Evolutionary conservation across 2,888 invertebrate genomes (phyloP).

Genomic region (Drosophila pullipes): DNA sequence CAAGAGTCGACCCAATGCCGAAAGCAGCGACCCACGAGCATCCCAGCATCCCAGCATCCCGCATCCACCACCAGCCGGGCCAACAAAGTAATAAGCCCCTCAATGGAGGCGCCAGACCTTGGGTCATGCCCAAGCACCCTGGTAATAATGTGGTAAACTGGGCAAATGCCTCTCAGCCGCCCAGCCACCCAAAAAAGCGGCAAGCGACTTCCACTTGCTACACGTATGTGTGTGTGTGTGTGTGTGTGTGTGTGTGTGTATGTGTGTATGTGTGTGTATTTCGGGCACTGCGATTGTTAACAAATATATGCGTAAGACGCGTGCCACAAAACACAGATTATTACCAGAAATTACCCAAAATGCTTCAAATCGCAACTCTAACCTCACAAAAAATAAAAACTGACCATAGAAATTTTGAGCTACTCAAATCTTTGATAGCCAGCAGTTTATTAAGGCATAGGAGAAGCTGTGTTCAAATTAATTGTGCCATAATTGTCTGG

Average conservation of each 20-base stretch:
- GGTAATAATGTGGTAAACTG: slow-evolving; percentile 77
- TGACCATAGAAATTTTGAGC: background rate
- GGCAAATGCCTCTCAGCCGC: slow-evolving; percentile 46
- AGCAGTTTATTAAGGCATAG: background rate
- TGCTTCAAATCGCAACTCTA: background rate
- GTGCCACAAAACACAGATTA: slow-evolving; percentile 38
- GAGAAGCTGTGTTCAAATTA: background rate
- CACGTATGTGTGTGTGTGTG: background rate
- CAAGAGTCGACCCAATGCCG: slow-evolving; percentile 22
- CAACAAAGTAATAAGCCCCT: slow-evolving; percentile 73
- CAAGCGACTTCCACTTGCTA: slow-evolving; percentile 12
- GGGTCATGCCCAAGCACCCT: slow-evolving; percentile 76
- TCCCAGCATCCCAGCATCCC: background rate
- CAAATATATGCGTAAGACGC: slow-evolving; percentile 58
- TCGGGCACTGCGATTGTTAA: slow-evolving; percentile 50
- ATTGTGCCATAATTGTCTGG: background rate
- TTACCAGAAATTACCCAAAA: slow-evolving; percentile 14
- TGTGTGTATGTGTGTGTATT: slow-evolving; percentile 7
- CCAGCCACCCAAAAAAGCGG: slow-evolving; percentile 6
- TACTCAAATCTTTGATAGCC: background rate
- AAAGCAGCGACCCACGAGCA: slow-evolving; percentile 11
- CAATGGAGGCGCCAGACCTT: slow-evolving; percentile 74
- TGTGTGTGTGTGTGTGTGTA: background rate
- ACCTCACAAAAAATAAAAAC: slow-evolving; percentile 4
- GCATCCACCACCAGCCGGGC: slow-evolving; percentile 9